Evolutionary conservation across 2,113 vertebrate species (phyloP).

Genomic region (Micromys minutus): DNA sequence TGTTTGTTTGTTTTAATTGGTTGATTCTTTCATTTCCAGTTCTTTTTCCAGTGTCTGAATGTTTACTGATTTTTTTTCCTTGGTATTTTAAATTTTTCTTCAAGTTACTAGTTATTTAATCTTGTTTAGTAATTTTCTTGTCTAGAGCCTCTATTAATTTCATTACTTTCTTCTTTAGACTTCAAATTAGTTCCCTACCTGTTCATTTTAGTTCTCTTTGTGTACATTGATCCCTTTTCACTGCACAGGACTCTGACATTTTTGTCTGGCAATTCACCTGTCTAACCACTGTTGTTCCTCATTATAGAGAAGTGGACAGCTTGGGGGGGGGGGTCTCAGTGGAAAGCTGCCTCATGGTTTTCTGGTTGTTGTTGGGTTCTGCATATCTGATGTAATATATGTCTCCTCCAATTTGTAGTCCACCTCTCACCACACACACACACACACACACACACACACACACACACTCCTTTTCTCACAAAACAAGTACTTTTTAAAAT

Average conservation of each 20-base stretch:
- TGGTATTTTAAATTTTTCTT: not conserved
- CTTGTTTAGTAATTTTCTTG: not conserved
- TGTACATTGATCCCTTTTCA: not conserved
- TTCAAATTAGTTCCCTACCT: no score
- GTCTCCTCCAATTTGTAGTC: not conserved
- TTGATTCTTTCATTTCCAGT: not conserved
- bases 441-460: not conserved
- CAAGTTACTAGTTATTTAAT: not conserved
- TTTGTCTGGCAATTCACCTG: not conserved
- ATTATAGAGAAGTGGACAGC: not conserved
- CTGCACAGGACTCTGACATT: no score
- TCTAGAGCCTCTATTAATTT: not conserved
- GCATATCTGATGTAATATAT: not conserved
- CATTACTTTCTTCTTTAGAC: not conserved
- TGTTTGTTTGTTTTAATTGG: not conserved
- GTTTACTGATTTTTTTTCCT: not conserved
- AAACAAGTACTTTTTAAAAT: not conserved
- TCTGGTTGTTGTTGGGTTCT: not conserved
- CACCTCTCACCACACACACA: not conserved
- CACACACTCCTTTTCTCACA: not conserved
- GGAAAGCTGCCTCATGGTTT: not conserved
- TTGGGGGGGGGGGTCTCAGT: not conserved
- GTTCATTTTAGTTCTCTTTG: not conserved
- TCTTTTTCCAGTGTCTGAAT: not conserved
- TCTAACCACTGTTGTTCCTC: not conserved